Evolutionary conservation across 2,888 invertebrate genomes (phyloP), one percentile per base, ranked within the genome.

Genomic region (Agonum fuliginosum): DNA sequence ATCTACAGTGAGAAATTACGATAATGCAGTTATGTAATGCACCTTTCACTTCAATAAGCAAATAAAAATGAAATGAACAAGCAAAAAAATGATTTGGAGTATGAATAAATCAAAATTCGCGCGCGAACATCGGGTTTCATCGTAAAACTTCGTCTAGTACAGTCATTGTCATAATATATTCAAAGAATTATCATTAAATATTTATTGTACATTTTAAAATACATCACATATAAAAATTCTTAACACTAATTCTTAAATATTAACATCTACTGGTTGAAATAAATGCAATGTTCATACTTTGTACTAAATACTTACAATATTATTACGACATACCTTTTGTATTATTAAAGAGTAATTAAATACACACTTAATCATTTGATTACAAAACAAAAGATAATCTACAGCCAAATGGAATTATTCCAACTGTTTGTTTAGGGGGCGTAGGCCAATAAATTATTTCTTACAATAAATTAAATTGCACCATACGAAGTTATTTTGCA

Each of bases 141-240:
- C 73, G 73, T 58, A n/a, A 43, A 12, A 58, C 20, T 8, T 37
- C 72, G 72, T 17, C 30, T 46, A 27, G 65, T 67, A 75, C 51
- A 75, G 34, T 34, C 67, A 65, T 46, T 12, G 67, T 46, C 43
- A 67, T 34, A 75, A 75, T 51, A 70, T 75, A 75, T 20, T 75
- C 34, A 46, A 62, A 27, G 43, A 22, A 12, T 12, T 41, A 65
- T 30, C 51, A 51, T 27, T 22, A 37, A 48, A 34, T 75, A 75
- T 75, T 75, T 75, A 43, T 73, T 54, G 27, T n/a, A 30, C 48
- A 19, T 65, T 75, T 67, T 30, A 75, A 19, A 51, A 67, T 75
- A 75, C 75, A 75, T 75, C 14, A 75, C 67, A 75, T 75, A 75
- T 75, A 75, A 75, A 27, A 46, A 10, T 65, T 19, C 43, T 67